phyloP scores from a whole-genome alignment of 2,113 vertebrate genomes.

The Cynocephalus volans region DNA sequence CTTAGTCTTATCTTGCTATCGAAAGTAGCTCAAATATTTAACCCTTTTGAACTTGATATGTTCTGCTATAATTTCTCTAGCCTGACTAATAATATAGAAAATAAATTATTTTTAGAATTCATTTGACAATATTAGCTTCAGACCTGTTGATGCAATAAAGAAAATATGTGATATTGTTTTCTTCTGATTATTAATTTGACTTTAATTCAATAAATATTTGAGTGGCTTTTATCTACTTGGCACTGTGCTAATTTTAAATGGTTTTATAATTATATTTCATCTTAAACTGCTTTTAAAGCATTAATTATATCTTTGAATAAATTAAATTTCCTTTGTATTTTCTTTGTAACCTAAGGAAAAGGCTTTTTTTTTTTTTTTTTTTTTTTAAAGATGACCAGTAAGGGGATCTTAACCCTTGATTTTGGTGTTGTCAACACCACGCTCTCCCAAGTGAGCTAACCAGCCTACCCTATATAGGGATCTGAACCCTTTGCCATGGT shows the following conservation, averaged over 20 bases:
- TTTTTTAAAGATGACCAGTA: neutral
- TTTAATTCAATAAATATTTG: conserved; percentile 50
- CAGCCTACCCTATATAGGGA: too few species aligned
- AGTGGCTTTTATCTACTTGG: conserved; percentile 12
- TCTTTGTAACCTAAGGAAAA: conserved; percentile 1
- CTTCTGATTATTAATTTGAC: conserved; percentile 50
- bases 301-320: conserved; percentile 55
- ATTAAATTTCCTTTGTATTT: conserved; percentile 51
- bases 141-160: conserved; percentile 11
- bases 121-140: conserved; percentile 56
- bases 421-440: too few species aligned
- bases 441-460: too few species aligned
- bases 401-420: too few species aligned
- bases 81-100: neutral
- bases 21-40: conserved; percentile 64
- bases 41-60: conserved; percentile 53
- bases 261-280: conserved; percentile 50
- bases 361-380: neutral
- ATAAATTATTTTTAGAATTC: neutral
- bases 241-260: conserved; percentile 56
- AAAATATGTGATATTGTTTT: conserved; percentile 19
- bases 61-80: conserved; percentile 13
- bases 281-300: conserved; percentile 59
- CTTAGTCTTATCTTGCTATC: conserved; percentile 65
- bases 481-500: too few species aligned